Conservation (phyloP, 2,113 vertebrate genomes). For the Petroica traversi region DNA sequence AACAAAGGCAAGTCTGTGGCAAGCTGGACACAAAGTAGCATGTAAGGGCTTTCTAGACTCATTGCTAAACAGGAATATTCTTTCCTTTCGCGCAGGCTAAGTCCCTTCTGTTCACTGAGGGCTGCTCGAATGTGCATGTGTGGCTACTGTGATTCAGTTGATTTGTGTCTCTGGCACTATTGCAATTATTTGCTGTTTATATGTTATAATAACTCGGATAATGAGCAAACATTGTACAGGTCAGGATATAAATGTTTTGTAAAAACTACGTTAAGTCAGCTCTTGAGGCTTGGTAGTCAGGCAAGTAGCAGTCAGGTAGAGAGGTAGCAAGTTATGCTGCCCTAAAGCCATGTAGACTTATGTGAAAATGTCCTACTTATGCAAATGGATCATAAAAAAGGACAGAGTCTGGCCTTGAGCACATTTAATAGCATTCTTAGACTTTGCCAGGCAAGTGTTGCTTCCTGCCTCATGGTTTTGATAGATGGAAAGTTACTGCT, state of each 20-base stretch:
- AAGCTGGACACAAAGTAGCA: not conserved
- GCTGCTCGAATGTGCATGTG: not conserved
- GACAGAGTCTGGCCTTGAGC: constrained; percentile 18
- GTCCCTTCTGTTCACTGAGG: not conserved
- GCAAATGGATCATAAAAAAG: constrained; percentile 57
- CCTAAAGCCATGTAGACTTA: constrained; percentile 15
- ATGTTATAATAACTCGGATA: not conserved
- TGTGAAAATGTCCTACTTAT: constrained; percentile 39
- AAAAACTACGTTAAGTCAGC: not conserved
- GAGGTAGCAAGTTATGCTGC: not conserved
- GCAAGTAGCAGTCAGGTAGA: not conserved
- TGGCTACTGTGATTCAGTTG: not conserved
- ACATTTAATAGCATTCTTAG: constrained; percentile 48
- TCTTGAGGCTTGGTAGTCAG: not conserved
- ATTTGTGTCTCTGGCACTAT: not conserved
- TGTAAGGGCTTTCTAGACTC: not conserved
- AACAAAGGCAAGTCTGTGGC: not conserved
- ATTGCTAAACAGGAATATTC: not conserved
- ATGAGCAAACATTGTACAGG: not conserved
- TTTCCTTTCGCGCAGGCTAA: not conserved
- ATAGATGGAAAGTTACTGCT: constrained; percentile 31
- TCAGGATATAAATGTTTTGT: not conserved
- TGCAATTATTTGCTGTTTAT: constrained; percentile 10
- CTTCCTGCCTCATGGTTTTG: not conserved
- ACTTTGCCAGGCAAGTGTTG: constrained; percentile 42